Evolutionary conservation across 30 jellyfish, hydroid and myxozoan species (phyloP).

Genomic region (Pseudorhiza aurosa): DNA sequence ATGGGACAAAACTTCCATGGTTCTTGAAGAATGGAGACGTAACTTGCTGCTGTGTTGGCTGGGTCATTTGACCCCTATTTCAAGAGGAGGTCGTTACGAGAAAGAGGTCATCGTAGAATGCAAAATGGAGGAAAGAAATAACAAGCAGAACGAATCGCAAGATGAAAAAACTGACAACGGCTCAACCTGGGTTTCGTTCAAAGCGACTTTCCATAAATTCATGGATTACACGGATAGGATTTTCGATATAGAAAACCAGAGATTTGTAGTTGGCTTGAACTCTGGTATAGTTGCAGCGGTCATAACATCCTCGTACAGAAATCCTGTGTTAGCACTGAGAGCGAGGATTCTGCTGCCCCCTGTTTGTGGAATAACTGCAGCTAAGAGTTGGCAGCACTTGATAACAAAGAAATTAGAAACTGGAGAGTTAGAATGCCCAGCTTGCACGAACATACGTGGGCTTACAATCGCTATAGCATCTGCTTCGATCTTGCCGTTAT

Average conservation of each 20-base stretch:
- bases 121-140: slow-evolving; percentile 1
- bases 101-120: too few species aligned
- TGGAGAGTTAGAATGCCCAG: slow-evolving; percentile 55
- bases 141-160: not conserved
- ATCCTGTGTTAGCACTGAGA: slow-evolving; percentile 20
- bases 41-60: too few species aligned
- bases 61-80: too few species aligned
- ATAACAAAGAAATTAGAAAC: slow-evolving; percentile 34
- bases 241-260: slow-evolving; percentile 62
- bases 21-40: too few species aligned
- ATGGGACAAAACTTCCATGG: too few species aligned
- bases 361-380: slow-evolving; percentile 59
- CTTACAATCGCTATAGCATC: slow-evolving; percentile 39
- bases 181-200: not conserved
- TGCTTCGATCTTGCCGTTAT: slow-evolving; percentile 54
- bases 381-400: slow-evolving; percentile 38
- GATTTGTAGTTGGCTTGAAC: slow-evolving; percentile 49
- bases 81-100: too few species aligned
- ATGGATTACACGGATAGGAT: slow-evolving; percentile 21
- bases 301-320: slow-evolving; percentile 50
- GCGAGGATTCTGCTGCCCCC: slow-evolving; percentile 54
- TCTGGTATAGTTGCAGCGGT: slow-evolving; percentile 64
- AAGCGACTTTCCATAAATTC: not conserved
- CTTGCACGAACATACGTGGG: slow-evolving; percentile 66
- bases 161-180: too few species aligned